These are phyloP conservation scores for Alosa sapidissima DNA, from an alignment of 2,797 vertebrate species.

Conservation along the genomic window DNA sequence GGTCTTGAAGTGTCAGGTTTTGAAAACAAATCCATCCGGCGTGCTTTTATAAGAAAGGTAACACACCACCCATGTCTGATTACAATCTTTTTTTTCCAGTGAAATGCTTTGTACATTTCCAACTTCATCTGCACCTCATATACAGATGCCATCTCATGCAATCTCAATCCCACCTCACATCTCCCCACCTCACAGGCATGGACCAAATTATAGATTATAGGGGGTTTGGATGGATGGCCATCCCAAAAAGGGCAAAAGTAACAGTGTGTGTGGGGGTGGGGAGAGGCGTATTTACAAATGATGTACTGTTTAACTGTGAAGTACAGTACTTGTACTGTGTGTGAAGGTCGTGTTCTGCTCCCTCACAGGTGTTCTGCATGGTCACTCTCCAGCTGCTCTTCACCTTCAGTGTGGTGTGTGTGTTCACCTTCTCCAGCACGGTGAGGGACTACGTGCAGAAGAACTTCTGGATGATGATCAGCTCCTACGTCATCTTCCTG, in stretches of 20 bases:
- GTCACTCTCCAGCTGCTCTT: conserved; percentile 84
- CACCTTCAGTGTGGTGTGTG: conserved; percentile 83
- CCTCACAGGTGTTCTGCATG: conserved; percentile 83
- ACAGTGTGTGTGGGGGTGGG: too few relatives aligned
- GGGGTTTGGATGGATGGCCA: too few relatives aligned
- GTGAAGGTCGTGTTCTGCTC: too few relatives aligned
- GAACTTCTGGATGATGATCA: conserved; percentile 78
- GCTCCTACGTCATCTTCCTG: conserved; percentile 81
- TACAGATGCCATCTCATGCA: too few relatives aligned
- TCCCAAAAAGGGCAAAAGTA: too few relatives aligned
- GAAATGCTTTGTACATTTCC: not conserved
- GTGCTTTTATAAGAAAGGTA: conserved; percentile 59
- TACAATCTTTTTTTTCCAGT: not conserved
- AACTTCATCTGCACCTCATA: not conserved
- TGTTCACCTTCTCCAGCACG: conserved; percentile 83
- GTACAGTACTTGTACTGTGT: too few relatives aligned
- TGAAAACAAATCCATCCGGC: conserved; percentile 47
- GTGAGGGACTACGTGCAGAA: conserved; percentile 74
- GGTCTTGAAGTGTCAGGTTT: conserved; percentile 27
- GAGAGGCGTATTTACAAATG: too few relatives aligned
- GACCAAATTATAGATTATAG: too few relatives aligned
- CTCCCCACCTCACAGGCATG: too few relatives aligned
- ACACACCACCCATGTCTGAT: not conserved
- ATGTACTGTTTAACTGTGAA: too few relatives aligned
- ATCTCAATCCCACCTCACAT: too few relatives aligned